Percentiles rank a stretch among this genome's conserved stretches.
phyloP scores from a whole-genome alignment of 2,888 invertebrate species.

The Periphyllus acericola region DNA sequence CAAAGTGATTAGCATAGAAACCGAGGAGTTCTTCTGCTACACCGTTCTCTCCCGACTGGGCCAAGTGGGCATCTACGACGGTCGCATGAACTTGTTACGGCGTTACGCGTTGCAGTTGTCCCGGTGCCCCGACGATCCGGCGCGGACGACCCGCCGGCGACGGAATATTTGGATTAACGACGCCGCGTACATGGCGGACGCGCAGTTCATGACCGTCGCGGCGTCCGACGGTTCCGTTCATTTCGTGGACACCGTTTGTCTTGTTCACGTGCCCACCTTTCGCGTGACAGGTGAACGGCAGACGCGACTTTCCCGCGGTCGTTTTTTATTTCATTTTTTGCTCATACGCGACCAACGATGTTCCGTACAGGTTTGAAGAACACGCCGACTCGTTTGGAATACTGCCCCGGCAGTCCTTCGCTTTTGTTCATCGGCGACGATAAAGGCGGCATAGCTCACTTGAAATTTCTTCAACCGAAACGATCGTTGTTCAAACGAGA shows the following conservation, averaged over 20 bases:
- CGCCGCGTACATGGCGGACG: slow-evolving; percentile 72
- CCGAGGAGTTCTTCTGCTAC: slow-evolving; percentile 73
- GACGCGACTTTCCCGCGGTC: not conserved
- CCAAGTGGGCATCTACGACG: slow-evolving; percentile 73
- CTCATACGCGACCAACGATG: not conserved
- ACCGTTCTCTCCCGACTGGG: slow-evolving; percentile 73
- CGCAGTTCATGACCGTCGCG: slow-evolving; percentile 70
- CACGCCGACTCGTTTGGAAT: slow-evolving; percentile 68
- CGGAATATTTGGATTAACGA: slow-evolving; percentile 72
- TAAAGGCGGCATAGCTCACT: slow-evolving; percentile 70
- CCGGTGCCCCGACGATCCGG: slow-evolving; percentile 30
- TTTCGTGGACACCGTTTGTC: slow-evolving; percentile 72
- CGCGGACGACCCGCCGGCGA: slow-evolving; percentile 17
- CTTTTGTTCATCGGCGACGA: slow-evolving; percentile 72
- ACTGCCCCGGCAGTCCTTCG: slow-evolving; percentile 67
- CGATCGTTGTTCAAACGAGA: slow-evolving; percentile 69
- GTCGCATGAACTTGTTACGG: slow-evolving; percentile 69
- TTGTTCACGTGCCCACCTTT: slow-evolving; percentile 72
- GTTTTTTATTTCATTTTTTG: slow-evolving; percentile 5
- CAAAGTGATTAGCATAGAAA: slow-evolving; percentile 72
- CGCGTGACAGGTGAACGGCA: slow-evolving; percentile 70
- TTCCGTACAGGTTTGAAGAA: slow-evolving; percentile 66
- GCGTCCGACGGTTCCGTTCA: slow-evolving; percentile 73
- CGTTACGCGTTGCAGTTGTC: slow-evolving; percentile 62
- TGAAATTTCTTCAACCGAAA: slow-evolving; percentile 72